Base-by-base conservation (phyloP, 2,113 vertebrate genomes). In the Mustela nigripes region DNA sequence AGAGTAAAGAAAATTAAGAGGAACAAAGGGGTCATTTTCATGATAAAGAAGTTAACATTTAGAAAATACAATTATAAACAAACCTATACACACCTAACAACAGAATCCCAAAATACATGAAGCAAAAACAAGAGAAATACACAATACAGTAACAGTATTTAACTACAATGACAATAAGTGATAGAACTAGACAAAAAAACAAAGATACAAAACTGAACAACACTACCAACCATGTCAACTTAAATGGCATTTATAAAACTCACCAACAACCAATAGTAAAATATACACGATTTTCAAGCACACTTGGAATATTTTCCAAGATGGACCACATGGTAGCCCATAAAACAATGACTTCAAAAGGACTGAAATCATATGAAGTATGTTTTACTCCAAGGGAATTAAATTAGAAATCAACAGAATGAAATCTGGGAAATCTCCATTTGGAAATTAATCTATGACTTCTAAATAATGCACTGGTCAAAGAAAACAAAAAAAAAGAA, bases 321-420 rank as follows among this genome's bases (percentile, higher is more conserved):
- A 91, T 22, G 69, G n/a, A 22, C 36, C 63, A 69, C 22, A 71
- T 45, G 50, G 21, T 69, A 82, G 36, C 12, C 36, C 28, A 71
- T 31, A 71, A 83, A 82, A 67, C n/a, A 67, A 79, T 63, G 15
- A 48, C 65, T 71, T 71, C 71, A 71, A 45, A 91, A 92, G 79
- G 21, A 84, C 16, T 50, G 11, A 84, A 63, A 85, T 84, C 11
- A 76, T 3, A 93, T n/a, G 22, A 93, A 85, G 24, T 76, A 60
- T 62, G 18, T 88, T 74, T 93, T 76, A 93, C 69, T 93, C 42
- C 18, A 92, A 84, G 15, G 18, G 56, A 84, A 81, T 56, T 83
- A 84, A 84, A 84, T 63, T 50, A 85, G 58, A 85, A 76, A 93
- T 53, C 67, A 39, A 84, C 7, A 84, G 22, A 63, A 74, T 76